Base-by-base conservation (phyloP, 1,140 invertebrate genomes). In the Grapholita molesta region DNA sequence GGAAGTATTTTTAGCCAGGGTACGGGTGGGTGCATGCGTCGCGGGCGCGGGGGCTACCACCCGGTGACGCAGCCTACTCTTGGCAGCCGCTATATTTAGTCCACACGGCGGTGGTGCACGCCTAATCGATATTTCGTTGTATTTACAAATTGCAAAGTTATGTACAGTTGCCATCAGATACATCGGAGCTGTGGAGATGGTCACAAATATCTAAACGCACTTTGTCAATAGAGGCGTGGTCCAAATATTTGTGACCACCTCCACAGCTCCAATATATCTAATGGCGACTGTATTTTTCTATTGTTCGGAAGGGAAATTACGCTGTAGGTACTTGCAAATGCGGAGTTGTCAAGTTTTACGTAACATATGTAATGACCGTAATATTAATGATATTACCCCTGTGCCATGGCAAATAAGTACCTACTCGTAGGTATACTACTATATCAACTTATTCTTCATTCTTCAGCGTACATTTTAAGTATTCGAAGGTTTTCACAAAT, bases 51-150 rank as follows among this genome's bases (percentile, higher is more conserved):
- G 53, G 53, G 53, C 53, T 23, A 48, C 53, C 23, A 28, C 53
- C 53, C 55, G 24, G 25, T 28, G 55, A 28, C 25, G 55, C 55
- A 61, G 24, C 55, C 55, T 61, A 61, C 55, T 61, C 55, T 61
- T 61, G 24, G 64, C 64, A 32, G 28, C 64, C 30, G 64, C 64
- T 65, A 65, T 65, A 33, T 61, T 61, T 61, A 61, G 55, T 61
- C 24, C 55, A 25, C 55, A 61, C 55, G 55, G 2, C 55, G 24
- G 1, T 1, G 32, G 25, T 65, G 64, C 64, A 65, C 32, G 32
- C 15, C 30, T 24, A 9, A 65, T 65, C 55, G 55, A 61, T 61
- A 61, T 28, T 28, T 61, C 25, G 55, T 28, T 61, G n/a, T 61
- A 21, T 55, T 55, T 25, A 12, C 11, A 23, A 15, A 55, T 55